phyloP scores from a whole-genome alignment of 2,113 vertebrate genomes.

The Platysternon megacephalum region DNA sequence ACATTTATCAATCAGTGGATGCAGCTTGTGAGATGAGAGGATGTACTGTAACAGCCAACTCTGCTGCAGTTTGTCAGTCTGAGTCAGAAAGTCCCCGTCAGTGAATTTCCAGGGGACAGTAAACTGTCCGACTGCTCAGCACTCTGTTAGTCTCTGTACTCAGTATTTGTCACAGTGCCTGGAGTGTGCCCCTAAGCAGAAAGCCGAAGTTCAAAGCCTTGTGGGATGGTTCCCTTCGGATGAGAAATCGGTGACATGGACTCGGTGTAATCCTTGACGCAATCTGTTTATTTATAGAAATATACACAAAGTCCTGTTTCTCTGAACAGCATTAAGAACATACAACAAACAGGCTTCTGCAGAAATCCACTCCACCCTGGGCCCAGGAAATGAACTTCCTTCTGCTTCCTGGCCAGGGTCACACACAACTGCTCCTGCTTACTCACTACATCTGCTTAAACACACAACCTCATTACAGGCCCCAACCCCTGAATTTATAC shows the following conservation, averaged over 20 bases:
- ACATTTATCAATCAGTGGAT: background rate
- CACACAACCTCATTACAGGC: too few species aligned
- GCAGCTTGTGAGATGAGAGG: background rate
- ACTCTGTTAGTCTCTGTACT: background rate
- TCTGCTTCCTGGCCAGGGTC: too few species aligned
- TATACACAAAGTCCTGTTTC: too few species aligned
- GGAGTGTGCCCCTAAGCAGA: background rate
- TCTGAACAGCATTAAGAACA: too few species aligned
- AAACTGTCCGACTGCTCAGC: background rate
- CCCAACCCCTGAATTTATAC: too few species aligned
- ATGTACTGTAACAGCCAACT: background rate
- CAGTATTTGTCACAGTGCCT: background rate
- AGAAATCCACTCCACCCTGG: too few species aligned
- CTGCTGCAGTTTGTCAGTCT: background rate
- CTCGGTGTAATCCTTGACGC: background rate
- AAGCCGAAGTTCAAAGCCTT: rapidly evolving
- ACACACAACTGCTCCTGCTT: too few species aligned
- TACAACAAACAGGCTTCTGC: too few species aligned
- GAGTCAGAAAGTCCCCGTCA: background rate
- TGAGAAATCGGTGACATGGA: background rate
- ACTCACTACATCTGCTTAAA: too few species aligned
- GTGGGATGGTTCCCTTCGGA: background rate
- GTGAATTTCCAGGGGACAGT: background rate
- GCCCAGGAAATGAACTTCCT: too few species aligned
- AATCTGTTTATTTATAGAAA: background rate